Percentiles rank a stretch among this genome's conserved stretches.
These are phyloP conservation scores for Drosophila mayri DNA, from an alignment of 1,140 invertebrate species.

Conservation along the genomic window DNA sequence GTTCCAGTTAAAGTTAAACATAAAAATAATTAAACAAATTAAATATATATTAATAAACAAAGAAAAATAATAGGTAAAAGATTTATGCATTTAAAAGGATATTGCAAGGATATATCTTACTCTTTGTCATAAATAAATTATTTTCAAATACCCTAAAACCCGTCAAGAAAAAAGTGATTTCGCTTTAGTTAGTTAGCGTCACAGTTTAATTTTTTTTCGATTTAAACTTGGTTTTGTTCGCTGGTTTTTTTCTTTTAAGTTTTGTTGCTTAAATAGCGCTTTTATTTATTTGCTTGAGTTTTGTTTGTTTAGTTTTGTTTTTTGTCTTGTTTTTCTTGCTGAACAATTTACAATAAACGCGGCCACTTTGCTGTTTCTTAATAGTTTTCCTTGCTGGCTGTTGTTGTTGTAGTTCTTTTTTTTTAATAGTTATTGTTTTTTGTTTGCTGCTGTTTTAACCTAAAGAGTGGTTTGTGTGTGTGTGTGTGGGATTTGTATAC, in stretches of 20 bases:
- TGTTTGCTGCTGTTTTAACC: slow-evolving; percentile 21
- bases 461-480: slow-evolving; percentile 22
- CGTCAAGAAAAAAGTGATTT: slow-evolving; percentile 1
- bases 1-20: no score
- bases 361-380: slow-evolving; percentile 31
- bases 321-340: slow-evolving; percentile 41
- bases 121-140: not conserved
- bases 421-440: slow-evolving; percentile 41
- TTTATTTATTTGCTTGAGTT: slow-evolving; percentile 51
- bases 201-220: slow-evolving; percentile 50
- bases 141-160: not conserved
- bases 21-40: no score
- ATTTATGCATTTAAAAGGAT: not conserved
- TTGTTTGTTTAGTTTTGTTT: slow-evolving; percentile 20
- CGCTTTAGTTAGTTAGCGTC: slow-evolving; percentile 47
- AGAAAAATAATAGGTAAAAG: no score
- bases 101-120: not conserved
- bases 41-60: no score
- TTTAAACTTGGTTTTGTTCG: slow-evolving; percentile 10
- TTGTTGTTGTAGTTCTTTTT: slow-evolving; percentile 20
- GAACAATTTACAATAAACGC: slow-evolving; percentile 72
- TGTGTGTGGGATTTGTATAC: slow-evolving; percentile 11
- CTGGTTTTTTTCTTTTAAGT: slow-evolving; percentile 1
- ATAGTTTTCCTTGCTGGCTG: slow-evolving; percentile 36
- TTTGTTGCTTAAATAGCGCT: slow-evolving; percentile 40